A percentile compares a stretch with the other conserved stretches of the same genome.
These are phyloP conservation scores for Neotoxoptera formosana DNA, from an alignment of 1,140 invertebrate genomes.

Conservation along the genomic window DNA sequence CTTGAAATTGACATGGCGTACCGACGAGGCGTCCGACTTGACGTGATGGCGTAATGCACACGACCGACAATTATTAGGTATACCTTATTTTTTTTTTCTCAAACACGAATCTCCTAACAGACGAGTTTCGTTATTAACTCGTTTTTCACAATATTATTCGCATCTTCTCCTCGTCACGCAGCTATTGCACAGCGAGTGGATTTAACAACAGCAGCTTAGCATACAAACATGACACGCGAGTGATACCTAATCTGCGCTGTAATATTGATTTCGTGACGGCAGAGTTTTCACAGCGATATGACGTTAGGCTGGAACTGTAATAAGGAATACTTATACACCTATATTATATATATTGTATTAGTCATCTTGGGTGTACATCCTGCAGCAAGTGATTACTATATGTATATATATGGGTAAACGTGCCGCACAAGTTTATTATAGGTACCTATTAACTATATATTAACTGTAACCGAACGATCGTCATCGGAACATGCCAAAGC, in stretches of 20 bases:
- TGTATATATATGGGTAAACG: not conserved
- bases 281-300: not conserved
- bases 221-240: not conserved
- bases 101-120: not conserved
- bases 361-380: not conserved
- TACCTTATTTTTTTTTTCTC: not conserved
- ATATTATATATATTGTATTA: not conserved
- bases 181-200: not conserved
- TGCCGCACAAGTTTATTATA: not conserved
- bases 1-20: not conserved
- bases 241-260: not conserved
- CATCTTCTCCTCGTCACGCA: not conserved
- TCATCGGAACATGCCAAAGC: not conserved
- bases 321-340: not conserved
- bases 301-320: not conserved
- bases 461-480: not conserved
- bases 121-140: not conserved
- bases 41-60: not conserved
- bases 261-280: constrained; percentile 31
- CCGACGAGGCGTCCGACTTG: no score
- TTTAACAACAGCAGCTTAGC: not conserved
- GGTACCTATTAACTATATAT: not conserved
- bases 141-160: not conserved
- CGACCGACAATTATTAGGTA: not conserved
- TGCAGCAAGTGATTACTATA: not conserved